Evolutionary conservation across 2,888 invertebrate genomes (phyloP).

Genomic region (Andrena bicolor): DNA sequence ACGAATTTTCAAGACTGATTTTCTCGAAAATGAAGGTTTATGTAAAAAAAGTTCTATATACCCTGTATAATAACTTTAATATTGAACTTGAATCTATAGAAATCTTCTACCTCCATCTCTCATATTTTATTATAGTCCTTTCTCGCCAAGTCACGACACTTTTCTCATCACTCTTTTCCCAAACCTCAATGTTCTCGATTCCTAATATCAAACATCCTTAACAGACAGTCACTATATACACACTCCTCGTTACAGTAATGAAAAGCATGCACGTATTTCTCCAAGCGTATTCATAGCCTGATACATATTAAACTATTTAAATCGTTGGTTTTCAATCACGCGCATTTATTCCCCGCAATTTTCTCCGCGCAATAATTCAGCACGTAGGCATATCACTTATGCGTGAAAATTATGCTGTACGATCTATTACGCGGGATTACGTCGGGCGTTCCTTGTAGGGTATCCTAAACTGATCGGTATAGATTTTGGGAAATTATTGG

Average conservation of each 20-base stretch:
- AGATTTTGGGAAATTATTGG: slow-evolving; percentile 70
- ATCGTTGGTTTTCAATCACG: slow-evolving; percentile 28
- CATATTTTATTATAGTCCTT: no score
- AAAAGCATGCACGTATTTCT: slow-evolving; percentile 17
- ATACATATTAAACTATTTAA: slow-evolving; percentile 51
- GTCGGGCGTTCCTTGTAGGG: slow-evolving; percentile 2
- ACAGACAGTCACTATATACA: neutral
- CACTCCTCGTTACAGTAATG: neutral
- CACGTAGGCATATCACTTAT: neutral
- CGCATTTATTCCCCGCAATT: slow-evolving; percentile 24
- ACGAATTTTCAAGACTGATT: no score
- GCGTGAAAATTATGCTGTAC: slow-evolving; percentile 5
- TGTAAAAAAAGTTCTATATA: no score
- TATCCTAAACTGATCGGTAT: slow-evolving; percentile 47
- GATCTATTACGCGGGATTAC: neutral
- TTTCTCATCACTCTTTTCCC: no score
- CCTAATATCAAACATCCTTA: neutral
- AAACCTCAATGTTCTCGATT: neutral
- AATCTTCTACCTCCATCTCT: no score
- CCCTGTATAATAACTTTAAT: no score
- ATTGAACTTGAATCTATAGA: no score
- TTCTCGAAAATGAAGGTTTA: no score
- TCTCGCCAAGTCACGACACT: no score
- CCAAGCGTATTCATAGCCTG: slow-evolving; percentile 5
- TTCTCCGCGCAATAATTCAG: slow-evolving; percentile 18